These are phyloP conservation scores for Indicator maculatus DNA, from an alignment of 2,113 vertebrate genomes.

Conservation along the genomic window DNA sequence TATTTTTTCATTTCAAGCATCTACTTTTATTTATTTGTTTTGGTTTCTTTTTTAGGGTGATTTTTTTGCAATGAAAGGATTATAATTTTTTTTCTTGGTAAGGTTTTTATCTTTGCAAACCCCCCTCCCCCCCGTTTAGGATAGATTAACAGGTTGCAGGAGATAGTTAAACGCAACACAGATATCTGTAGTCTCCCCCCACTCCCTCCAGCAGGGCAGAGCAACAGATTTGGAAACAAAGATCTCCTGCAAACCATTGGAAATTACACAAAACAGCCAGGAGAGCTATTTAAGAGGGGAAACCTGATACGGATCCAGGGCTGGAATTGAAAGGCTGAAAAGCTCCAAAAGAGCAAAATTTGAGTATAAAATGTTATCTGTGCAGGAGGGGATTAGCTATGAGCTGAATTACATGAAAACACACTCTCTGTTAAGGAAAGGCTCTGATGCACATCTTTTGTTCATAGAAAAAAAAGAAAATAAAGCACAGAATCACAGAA, in stretches of 20 bases:
- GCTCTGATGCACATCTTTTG: neutral
- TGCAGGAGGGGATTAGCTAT: constrained; percentile 58
- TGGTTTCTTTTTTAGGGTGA: neutral
- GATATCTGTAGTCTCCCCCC: neutral
- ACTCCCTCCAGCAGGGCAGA: constrained; percentile 19
- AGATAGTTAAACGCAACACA: constrained; percentile 58
- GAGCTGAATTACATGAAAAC: constrained; percentile 63
- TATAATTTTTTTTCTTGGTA: constrained; percentile 47
- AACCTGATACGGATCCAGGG: constrained; percentile 53
- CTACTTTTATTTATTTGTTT: neutral
- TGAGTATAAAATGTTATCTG: constrained; percentile 64
- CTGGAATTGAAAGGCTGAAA: constrained; percentile 55
- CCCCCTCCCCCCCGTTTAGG: no score
- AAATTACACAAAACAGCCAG: constrained; percentile 71
- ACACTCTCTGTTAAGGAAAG: neutral
- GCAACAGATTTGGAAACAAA: constrained; percentile 39
- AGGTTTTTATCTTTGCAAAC: constrained; percentile 54
- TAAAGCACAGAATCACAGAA: no score
- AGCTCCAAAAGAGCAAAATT: constrained; percentile 60
- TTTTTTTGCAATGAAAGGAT: constrained; percentile 49
- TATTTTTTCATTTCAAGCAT: constrained; percentile 43
- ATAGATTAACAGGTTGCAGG: constrained; percentile 66
- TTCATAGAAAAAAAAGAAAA: neutral
- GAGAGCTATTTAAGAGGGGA: constrained; percentile 49
- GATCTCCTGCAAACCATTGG: constrained; percentile 31